Base-by-base conservation (phyloP, 2,797 vertebrate genomes). In the Megaceryle alcyon region DNA sequence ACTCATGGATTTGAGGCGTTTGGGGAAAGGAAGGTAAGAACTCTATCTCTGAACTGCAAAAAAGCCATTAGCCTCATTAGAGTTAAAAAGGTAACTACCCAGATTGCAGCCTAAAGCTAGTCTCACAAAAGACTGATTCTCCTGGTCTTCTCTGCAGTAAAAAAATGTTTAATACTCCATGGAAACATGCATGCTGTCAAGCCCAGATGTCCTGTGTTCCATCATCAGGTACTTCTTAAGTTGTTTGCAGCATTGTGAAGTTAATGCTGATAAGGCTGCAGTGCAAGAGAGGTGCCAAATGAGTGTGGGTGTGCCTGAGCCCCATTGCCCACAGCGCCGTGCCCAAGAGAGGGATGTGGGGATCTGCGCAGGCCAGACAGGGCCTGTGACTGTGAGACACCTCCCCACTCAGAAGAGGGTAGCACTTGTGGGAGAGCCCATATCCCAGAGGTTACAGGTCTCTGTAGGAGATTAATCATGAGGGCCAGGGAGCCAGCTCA, bases 331-430 rank as follows among this genome's bases (percentile, higher is more conserved):
- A 43, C 56, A 43, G 61, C 0, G 39, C 22, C 1, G 2, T 85
- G 48, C 57, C 15, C 0, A 2, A 49, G 43, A 39, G 26, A 46
- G 26, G n/a, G n/a, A 49, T 3, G 0, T 28, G 12, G 7, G 21
- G 25, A 11, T 54, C 57, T 2, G 3, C 7, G 3, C 21, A 6
- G 1, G n/a, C 15, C 3, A 9, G 56, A 28, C 0, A 1, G 15
- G 15, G 25, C 11, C 70, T 22, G 22, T 39, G 65, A 10, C 46
- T 77, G 56, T 49, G 48, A 13, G 56, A 23, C 22, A 14, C 79
- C 9, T 37, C 10, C 17, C 28, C 2, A 0, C 19, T 51, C 9
- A 44, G 44, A 13, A 54, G 29, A 72, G 6, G 35, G 48, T 49
- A 49, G 49, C 15, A 16, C 9, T 3, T 53, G 49, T 17, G 23